Evolutionary conservation across 1,140 invertebrate genomes (phyloP), one percentile per base, ranked within the genome.

Genomic region (Heliothis virescens): DNA sequence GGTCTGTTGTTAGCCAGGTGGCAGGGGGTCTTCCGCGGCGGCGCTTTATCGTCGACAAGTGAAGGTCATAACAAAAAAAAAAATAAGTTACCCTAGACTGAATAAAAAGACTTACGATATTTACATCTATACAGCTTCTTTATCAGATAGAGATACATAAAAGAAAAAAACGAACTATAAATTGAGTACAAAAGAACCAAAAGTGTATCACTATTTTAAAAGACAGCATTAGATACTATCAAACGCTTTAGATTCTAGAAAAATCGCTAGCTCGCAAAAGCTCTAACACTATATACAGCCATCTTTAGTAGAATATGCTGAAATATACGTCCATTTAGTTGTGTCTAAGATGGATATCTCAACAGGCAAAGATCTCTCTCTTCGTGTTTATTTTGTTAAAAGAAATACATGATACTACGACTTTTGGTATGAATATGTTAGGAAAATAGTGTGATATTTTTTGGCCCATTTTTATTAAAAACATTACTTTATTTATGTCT

Each of bases 341-440:
- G 41, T 67, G 63, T 67, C 63, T 18, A 48, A 67, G 63, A 67
- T 67, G 50, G 47, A 67, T 67, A 67, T 48, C 63, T 67, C 16
- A 16, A 48, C 41, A 50, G 41, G 63, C 63, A 12, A 67, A 65
- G 62, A 48, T 21, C 41, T 67, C 18, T 16, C 41, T 67, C 63
- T 67, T 41, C 11, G 10, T 67, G 63, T 67, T 67, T 67, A 67
- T 67, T 67, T 16, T 48, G 63, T 67, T 48, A 67, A 16, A 18
- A 48, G 41, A 67, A 41, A n/a, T 67, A 63, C 18, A 67, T 16
- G 41, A 48, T 67, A 48, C 48, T 67, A 67, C 63, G 16, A 47
- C 13, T 18, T 41, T 65, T 65, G n/a, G 50, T 67, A 67, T 67
- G 63, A 67, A 41, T 48, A 67, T 48, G 12, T 67, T 48, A 34